phyloP scores from a whole-genome alignment of 2,888 invertebrate genomes.

The Drosophila anomalipes region DNA sequence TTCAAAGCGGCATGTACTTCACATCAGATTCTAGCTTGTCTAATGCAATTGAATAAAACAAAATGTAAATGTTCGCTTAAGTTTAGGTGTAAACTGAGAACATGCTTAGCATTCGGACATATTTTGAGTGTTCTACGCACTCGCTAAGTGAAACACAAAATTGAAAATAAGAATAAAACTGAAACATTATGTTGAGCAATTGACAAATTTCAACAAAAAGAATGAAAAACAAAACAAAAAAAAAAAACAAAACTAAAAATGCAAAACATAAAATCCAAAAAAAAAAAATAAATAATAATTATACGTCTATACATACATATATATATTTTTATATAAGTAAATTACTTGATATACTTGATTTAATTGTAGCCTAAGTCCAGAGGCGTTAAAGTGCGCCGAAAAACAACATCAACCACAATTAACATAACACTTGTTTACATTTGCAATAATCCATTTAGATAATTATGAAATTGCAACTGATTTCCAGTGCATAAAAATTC shows the following conservation, averaged over 20 bases:
- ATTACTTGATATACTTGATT: constrained; percentile 62
- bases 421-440: constrained; percentile 71
- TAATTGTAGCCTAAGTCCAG: constrained; percentile 60
- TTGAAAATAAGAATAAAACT: constrained; percentile 26
- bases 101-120: constrained; percentile 77
- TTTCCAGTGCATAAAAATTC: constrained; percentile 29
- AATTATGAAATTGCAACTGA: constrained; percentile 34
- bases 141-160: constrained; percentile 36
- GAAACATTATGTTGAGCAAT: constrained; percentile 47
- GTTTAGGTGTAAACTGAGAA: constrained; percentile 39
- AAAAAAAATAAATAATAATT: constrained; percentile 15
- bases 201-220: constrained; percentile 57
- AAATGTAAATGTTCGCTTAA: constrained; percentile 24
- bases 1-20: constrained; percentile 66
- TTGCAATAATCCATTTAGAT: constrained; percentile 65
- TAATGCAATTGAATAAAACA: constrained; percentile 26
- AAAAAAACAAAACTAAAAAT: constrained; percentile 44
- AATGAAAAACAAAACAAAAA: constrained; percentile 25
- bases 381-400: constrained; percentile 36
- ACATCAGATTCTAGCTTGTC: constrained; percentile 39
- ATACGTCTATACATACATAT: constrained; percentile 29
- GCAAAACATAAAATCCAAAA: constrained; percentile 41
- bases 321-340: constrained; percentile 74
- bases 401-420: constrained; percentile 39
- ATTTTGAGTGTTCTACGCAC: constrained; percentile 69